Evolutionary conservation across 2,797 vertebrate genomes (phyloP), one percentile per base, ranked within the genome.

Genomic region (Crypturellus tataupa): DNA sequence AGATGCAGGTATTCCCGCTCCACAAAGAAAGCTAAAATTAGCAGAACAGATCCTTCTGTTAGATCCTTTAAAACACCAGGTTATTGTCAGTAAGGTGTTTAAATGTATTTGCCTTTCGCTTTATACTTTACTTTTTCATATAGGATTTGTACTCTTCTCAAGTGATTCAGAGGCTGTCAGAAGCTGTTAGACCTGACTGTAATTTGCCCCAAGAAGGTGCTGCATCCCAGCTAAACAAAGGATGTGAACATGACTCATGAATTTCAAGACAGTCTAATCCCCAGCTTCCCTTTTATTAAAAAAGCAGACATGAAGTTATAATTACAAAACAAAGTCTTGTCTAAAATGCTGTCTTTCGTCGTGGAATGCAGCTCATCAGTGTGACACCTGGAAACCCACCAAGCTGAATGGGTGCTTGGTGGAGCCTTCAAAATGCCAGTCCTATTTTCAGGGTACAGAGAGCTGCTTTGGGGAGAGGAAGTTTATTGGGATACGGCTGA

Each of bases 381-480:
- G 33, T 59, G 39, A 76, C 56, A 71, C 31, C 33, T 80, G 56
- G 47, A 77, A 40, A 49, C 64, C 67, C 27, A 44, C n/a, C n/a
- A 53, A 14, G n/a, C 76, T 55, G 51, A 76, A 60, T 14, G 24
- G 35, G 31, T 13, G 70, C 5, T 58, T 42, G n/a, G n/a, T 9
- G 56, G 35, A 33, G 40, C 71, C 62, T 80, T 71, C 31, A 49
- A 40, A 88, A 56, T 9, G 53, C 8, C 67, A 35, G 7, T 49
- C 59, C 71, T 79, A 31, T 18, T 87, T 55, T 86, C 29, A 37
- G 56, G 55, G 60, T 70, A 37, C 31, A 69, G 62, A 59, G 89
- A 65, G 62, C 25, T 82, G 40, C 75, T 87, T 31, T 0, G 0
- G 46, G 44, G 35, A 6, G 13, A 27, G 33, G 71, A 23, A 56